A percentile compares a stretch with the other conserved stretches of the same genome.
Conservation (phyloP, 1,140 invertebrate species). For the Drosophila funebris region DNA sequence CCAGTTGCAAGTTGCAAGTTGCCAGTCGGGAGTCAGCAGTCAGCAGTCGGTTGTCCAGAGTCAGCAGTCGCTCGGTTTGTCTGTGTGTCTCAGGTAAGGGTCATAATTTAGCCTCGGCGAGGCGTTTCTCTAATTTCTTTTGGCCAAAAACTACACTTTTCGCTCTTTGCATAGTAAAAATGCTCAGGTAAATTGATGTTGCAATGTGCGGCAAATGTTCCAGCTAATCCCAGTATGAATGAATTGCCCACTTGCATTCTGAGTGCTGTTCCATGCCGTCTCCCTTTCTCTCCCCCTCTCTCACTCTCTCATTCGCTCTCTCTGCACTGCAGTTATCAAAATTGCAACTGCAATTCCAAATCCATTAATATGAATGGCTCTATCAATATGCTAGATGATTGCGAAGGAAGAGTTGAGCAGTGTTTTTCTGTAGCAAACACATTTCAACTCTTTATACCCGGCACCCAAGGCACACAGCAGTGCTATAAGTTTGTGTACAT, state of each 20-base stretch:
- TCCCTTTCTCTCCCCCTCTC: too few species aligned
- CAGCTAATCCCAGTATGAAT: constrained; percentile 65
- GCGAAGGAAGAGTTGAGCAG: not conserved
- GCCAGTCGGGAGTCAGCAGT: not conserved
- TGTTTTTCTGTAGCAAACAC: too few species aligned
- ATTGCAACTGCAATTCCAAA: constrained; percentile 44
- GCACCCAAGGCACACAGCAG: too few species aligned
- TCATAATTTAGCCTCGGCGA: constrained; percentile 33
- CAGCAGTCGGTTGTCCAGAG: too few species aligned
- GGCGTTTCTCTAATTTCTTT: constrained; percentile 20
- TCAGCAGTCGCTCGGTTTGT: too few species aligned
- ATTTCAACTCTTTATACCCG: too few species aligned
- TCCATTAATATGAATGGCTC: constrained; percentile 64
- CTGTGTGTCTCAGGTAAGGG: constrained; percentile 32
- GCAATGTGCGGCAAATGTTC: constrained; percentile 34
- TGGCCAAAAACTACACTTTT: constrained; percentile 44
- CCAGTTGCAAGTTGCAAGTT: not conserved
- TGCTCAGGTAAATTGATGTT: constrained; percentile 63
- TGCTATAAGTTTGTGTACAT: too few species aligned
- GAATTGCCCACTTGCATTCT: constrained; percentile 62
- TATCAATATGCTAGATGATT: constrained; percentile 55
- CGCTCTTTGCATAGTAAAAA: constrained; percentile 65
- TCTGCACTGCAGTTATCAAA: not conserved
- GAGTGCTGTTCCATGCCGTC: constrained; percentile 22
- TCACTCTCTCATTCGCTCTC: too few species aligned